Evolutionary conservation across 2,113 vertebrate species (phyloP), one percentile per base, ranked within the genome.

Genomic region (Hystrix cristata): DNA sequence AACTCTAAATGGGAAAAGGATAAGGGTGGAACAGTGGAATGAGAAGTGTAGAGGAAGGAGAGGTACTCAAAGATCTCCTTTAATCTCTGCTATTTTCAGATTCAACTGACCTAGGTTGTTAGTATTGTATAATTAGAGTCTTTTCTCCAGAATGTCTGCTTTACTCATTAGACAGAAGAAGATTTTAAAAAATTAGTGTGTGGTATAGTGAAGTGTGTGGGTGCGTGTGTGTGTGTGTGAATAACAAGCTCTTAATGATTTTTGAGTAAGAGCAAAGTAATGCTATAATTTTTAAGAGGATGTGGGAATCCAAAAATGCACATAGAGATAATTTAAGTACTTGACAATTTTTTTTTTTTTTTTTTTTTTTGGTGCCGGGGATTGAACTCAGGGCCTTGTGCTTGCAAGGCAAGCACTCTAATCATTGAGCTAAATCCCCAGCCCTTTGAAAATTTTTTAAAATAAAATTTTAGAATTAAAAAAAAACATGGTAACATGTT

Each of bases 151-250:
- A 85, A 94, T 94, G 84, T 65, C 97, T 98, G 97, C 46, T 97
- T 97, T 97, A 76, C 94, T 97, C 97, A 96, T 98, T 72, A 96
- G 29, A n/a, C 1, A 46, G 62, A 76, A 84, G 1, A 21, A 19
- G 1, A 11, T 0, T 15, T 71, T 46, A 19, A 88, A 65, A 69
- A 27, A 88, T 55, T 27, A 14, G 27, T 48, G 34, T 92, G 62
- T 65, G 31, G 60, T 71, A 16, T 34, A 60, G 29, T 23, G 25
- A 91, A 79, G 31, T 64, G 21, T 81, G 62, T 92, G 34, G 65
- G 16, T 80, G 10, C 51, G 2, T 82, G 18, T 83, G 23, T 81
- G 51, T 85, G 46, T 82, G 27, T 34, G 16, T 85, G 46, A 51
- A 59, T 69, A 27, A 59, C 78, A 88, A 16, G 4, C 19, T 51